These are phyloP conservation scores for Lagria hirta DNA, from an alignment of 2,888 invertebrate species.

Conservation along the genomic window DNA sequence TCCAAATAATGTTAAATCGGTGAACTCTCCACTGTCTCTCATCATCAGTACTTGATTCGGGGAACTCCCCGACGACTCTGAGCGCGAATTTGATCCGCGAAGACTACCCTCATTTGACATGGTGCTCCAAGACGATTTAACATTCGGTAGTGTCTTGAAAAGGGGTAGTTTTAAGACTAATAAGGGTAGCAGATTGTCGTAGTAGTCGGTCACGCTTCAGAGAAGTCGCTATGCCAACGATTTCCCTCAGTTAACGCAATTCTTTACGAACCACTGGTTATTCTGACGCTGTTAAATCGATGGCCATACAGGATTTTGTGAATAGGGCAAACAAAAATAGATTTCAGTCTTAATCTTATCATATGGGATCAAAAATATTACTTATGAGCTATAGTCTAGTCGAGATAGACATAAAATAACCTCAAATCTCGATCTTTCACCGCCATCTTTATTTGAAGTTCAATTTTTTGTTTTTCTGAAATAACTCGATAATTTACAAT, in stretches of 20 bases:
- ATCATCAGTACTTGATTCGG: conserved; percentile 43
- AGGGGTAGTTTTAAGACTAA: conserved; percentile 12
- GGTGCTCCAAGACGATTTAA: too few relatives aligned
- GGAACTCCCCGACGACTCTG: conserved; percentile 47
- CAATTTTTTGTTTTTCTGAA: too few relatives aligned
- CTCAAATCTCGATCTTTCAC: too few relatives aligned
- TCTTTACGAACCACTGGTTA: conserved; percentile 44
- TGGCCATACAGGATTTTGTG: too few relatives aligned
- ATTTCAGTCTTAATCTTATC: too few relatives aligned
- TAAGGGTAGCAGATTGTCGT: conserved; percentile 20
- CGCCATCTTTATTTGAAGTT: too few relatives aligned
- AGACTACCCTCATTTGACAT: conserved; percentile 34
- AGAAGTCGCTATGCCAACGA: conserved; percentile 49
- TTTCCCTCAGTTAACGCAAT: conserved; percentile 45
- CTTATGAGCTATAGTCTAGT: too few relatives aligned
- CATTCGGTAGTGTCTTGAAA: conserved; percentile 3
- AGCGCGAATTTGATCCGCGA: conserved; percentile 42
- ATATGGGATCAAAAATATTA: too few relatives aligned
- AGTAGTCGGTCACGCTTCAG: conserved; percentile 35
- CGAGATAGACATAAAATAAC: too few relatives aligned
- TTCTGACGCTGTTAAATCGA: conserved; percentile 40
- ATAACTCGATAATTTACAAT: too few relatives aligned
- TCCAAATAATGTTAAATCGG: conserved; percentile 46
- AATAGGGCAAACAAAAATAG: too few relatives aligned
- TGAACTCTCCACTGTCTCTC: conserved; percentile 41